Base-by-base conservation (phyloP, 2,888 invertebrate species). In the Dicyrtoma fusca region DNA sequence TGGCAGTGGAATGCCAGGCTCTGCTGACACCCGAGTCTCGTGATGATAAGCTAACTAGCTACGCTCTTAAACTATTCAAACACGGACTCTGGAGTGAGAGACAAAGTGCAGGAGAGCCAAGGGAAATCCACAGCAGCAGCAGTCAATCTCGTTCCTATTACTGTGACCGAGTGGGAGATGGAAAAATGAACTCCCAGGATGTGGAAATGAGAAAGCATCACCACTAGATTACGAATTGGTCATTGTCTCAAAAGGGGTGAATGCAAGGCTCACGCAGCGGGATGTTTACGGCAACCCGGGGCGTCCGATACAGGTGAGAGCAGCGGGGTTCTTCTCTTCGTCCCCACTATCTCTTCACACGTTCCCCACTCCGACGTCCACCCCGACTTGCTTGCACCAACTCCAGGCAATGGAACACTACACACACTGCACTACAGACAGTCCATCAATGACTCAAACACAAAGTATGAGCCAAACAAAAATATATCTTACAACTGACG, bases 211-310 rank as follows among this genome's bases (percentile, higher is more conserved):
- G 76, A 75, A 78, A 76, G 76, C 69, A 76, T 77, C 75, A 76
- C 68, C 74, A 68, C 68, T 45, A 72, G 71, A 75, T 75, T 75
- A 79, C 74, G 77, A 78, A 79, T 79, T 79, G 79, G 72, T 76
- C 76, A 68, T 72, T 66, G 66, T 62, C 72, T 72, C 64, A 72
- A 68, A 66, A 63, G 73, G 72, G 71, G 71, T 71, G 78, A 78
- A 78, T 77, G 70, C 26, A 69, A 66, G 73, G 72, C 76, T 76
- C 75, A 76, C 76, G 69, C 80, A 77, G 80, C 78, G 69, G 72
- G 80, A 77, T 80, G 74, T 80, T 80, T 80, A 80, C 80, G 77
- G 78, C 78, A 77, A 78, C 80, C 77, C 73, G 70, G 70, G 73
- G 77, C 51, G 75, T 74, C 69, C 74, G 77, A 76, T 80, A 79